Base-by-base conservation (phyloP, 2,888 invertebrate species). In the Stratiomys singularior region DNA sequence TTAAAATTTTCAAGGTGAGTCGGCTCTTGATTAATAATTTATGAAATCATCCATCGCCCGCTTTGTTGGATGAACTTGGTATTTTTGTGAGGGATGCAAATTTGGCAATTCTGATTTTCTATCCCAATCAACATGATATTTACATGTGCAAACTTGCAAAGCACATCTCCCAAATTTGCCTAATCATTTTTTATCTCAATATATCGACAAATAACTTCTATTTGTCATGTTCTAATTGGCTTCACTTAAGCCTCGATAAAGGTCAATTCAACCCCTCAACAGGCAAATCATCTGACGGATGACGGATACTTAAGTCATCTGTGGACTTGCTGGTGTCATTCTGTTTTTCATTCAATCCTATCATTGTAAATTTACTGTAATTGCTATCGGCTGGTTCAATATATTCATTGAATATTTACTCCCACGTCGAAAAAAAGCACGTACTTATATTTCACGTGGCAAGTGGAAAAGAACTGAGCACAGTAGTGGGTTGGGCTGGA, bases 271-370 rank as follows among this genome's bases (percentile, higher is more conserved):
- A 25, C 1, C 3, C 21, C 21, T 15, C 13, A 64, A 64, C 64
- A 23, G 13, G 15, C 64, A 3, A 1, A 7, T 7, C 28, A 28
- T 9, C 15, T 64, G 25, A 64, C 13, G 7, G 28, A 64, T 64
- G 25, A 64, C 27, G 3, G 28, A 64, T 64, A 27, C 28, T 15
- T 30, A 64, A 64, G 28, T 37, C 30, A 18, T 27, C 30, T 27
- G 28, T 64, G 11, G 28, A 64, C 64, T 64, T 64, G 64, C n/a
- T 30, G 28, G 30, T 64, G 25, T 27, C 64, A 64, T 28, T 64
- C 64, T 25, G 1, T 64, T 15, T 23, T 15, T 25, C 28, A 9
- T 64, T 64, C 37, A 37, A 37, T 37, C 18, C 11, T 28, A n/a
- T 7, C 30, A 30, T 5, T 2, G n/a, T 64, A 25, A 60, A 60